These are phyloP conservation scores for Ethmia dodecea DNA, from an alignment of 2,888 invertebrate genomes.

Conservation along the genomic window DNA sequence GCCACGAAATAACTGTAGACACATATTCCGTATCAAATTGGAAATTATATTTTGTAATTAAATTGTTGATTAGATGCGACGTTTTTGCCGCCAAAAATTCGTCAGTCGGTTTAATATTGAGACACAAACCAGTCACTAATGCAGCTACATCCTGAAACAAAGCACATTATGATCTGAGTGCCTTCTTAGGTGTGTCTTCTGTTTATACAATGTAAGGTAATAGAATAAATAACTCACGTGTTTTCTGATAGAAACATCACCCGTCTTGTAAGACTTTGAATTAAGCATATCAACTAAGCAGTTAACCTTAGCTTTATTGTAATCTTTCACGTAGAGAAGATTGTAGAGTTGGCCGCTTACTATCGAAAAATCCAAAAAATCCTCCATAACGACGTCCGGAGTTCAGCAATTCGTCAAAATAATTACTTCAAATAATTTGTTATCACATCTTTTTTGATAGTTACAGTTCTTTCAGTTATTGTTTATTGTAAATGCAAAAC, in stretches of 20 bases:
- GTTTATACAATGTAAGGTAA: neutral
- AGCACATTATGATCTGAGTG: neutral
- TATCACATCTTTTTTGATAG: too few species aligned
- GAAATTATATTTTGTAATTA: conserved; percentile 75
- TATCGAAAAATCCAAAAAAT: conserved; percentile 46
- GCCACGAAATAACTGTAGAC: conserved; percentile 57
- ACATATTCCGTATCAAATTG: conserved; percentile 45
- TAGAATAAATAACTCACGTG: conserved; percentile 45
- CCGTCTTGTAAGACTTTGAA: conserved; percentile 75
- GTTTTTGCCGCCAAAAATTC: conserved; percentile 75
- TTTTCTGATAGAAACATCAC: conserved; percentile 58
- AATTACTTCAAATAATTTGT: too few species aligned
- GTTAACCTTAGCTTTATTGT: conserved; percentile 68
- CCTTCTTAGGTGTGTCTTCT: neutral
- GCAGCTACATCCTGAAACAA: conserved; percentile 49
- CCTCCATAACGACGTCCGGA: too few species aligned
- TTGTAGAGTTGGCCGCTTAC: conserved; percentile 55
- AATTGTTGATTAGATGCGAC: conserved; percentile 74
- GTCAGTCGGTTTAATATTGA: conserved; percentile 63
- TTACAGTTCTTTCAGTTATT: too few species aligned
- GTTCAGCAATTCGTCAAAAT: too few species aligned
- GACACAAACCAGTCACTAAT: conserved; percentile 47
- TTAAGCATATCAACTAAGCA: conserved; percentile 79
- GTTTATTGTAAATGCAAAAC: too few species aligned
- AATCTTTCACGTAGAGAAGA: conserved; percentile 51